phyloP scores from a whole-genome alignment of 2,113 vertebrate species.

The Brachyhypopomus gauderio region DNA sequence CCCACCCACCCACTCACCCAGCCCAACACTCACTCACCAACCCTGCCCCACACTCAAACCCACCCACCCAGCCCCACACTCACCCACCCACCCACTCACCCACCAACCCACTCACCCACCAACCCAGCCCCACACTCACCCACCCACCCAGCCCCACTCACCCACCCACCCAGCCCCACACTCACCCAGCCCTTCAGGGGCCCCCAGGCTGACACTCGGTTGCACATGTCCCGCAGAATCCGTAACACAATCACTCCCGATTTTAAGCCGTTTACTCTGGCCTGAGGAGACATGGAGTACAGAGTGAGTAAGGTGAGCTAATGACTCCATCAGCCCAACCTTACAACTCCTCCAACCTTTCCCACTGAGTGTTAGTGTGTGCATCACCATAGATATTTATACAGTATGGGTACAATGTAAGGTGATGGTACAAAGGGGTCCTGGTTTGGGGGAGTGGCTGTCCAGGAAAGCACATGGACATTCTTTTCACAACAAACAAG shows the following conservation, averaged over 20 bases:
- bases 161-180: constrained; percentile 51
- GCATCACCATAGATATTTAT: constrained; percentile 27
- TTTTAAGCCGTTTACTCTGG: constrained; percentile 97
- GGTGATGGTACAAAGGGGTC: constrained; percentile 10
- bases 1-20: too few species aligned
- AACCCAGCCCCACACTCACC: too few species aligned
- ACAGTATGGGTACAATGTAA: constrained; percentile 17
- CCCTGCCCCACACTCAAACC: too few species aligned
- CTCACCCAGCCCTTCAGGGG: constrained; percentile 99
- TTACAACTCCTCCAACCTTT: background rate
- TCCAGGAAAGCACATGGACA: constrained; percentile 48
- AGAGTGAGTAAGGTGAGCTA: constrained; percentile 46
- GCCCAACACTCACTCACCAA: too few species aligned
- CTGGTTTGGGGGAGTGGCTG: constrained; percentile 38
- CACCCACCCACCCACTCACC: too few species aligned
- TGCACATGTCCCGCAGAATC: constrained; percentile 98
- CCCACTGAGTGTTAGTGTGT: constrained; percentile 16
- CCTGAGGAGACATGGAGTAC: constrained; percentile 84
- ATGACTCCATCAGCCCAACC: background rate
- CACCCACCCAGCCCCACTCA: too few species aligned
- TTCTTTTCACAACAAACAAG: constrained; percentile 63
- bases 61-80: too few species aligned
- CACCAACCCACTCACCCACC: too few species aligned
- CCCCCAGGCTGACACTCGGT: constrained; percentile 93
- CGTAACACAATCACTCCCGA: constrained; percentile 98